Base-by-base conservation (phyloP, 2,113 vertebrate genomes). In the Oreochromis spilurus region DNA sequence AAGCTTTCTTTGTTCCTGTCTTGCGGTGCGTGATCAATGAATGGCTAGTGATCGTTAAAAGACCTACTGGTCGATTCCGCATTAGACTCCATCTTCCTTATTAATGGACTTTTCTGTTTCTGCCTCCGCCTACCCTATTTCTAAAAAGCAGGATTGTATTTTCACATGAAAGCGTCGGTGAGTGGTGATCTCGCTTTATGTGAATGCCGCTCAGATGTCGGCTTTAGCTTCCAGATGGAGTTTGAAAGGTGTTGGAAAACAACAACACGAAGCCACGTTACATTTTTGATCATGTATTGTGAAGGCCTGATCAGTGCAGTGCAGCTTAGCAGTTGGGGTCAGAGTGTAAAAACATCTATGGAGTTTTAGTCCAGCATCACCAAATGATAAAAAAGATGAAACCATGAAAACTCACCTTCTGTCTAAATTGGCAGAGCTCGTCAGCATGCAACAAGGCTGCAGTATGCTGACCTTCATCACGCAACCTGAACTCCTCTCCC, bases 381-480 rank as follows among this genome's bases (percentile, higher is more conserved):
- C 52, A 40, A 84, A 21, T 48, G 38, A 26, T 14, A 24, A 54
- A 12, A 75, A 31, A 13, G 48, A 67, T 34, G 31, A 91, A 77
- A 52, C 11, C 21, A 2, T 2, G 6, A 81, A 77, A 58, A n/a
- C 16, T 60, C 21, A 26, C 43, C 29, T 40, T 38, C 50, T 82
- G 31, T 87, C n/a, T 40, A 58, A 72, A 79, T 86, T 43, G 54
- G 84, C 82, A 82, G 83, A 89, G 82, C 87, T 94, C 77, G 77
- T 91, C 75, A 88, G 85, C 90, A 91, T 90, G 85, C 88, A 77
- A 79, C 19, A 70, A 82, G 29, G 43, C 57, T 48, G 45, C 82
- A 53, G 57, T 11, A 40, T 19, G 38, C 50, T 84, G 93, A 95
- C 94, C 92, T 95, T 93, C 92, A 89, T 84, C 83, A 11, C 19